A percentile compares a stretch with the other conserved stretches of the same genome.
These are phyloP conservation scores for Aurelia sp. DNA, from an alignment of 30 jellyfish, hydroid and myxozoan genomes.

Conservation along the genomic window DNA sequence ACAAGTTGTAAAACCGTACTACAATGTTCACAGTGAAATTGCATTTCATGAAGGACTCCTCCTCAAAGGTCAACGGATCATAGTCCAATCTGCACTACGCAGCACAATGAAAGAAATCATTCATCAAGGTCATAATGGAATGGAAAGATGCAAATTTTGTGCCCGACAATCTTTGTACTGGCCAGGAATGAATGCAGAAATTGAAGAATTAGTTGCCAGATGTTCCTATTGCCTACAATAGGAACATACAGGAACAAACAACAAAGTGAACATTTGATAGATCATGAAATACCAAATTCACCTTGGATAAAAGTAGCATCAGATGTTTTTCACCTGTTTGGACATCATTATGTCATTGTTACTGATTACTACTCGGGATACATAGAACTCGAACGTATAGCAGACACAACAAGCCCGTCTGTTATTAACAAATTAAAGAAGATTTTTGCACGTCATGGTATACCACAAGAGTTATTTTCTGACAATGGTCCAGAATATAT, in stretches of 20 bases:
- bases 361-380: conserved; percentile 46
- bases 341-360: conserved; percentile 38
- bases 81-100: conserved; percentile 45
- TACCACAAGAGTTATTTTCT: conserved; percentile 45
- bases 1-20: conserved; percentile 51
- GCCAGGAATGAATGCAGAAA: conserved; percentile 66
- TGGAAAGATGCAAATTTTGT: conserved; percentile 53
- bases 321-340: conserved; percentile 41
- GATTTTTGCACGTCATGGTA: conserved; percentile 47
- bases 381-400: conserved; percentile 22
- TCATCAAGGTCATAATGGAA: conserved; percentile 64
- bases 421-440: conserved; percentile 44
- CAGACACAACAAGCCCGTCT: conserved; percentile 27
- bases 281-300: conserved; percentile 55
- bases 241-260: conserved; percentile 42
- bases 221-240: conserved; percentile 46
- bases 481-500: conserved; percentile 59
- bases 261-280: conserved; percentile 44
- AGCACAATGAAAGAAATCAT: conserved; percentile 37
- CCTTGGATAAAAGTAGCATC: conserved; percentile 64
- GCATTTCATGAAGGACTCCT: conserved; percentile 53
- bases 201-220: conserved; percentile 34
- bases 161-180: conserved; percentile 62
- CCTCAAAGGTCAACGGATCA: conserved; percentile 70
- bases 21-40: conserved; percentile 49